Percentiles rank a stretch among this genome's conserved stretches.
Evolutionary conservation across 1,140 invertebrate genomes (phyloP).

Genomic region (Drosophila burlai): DNA sequence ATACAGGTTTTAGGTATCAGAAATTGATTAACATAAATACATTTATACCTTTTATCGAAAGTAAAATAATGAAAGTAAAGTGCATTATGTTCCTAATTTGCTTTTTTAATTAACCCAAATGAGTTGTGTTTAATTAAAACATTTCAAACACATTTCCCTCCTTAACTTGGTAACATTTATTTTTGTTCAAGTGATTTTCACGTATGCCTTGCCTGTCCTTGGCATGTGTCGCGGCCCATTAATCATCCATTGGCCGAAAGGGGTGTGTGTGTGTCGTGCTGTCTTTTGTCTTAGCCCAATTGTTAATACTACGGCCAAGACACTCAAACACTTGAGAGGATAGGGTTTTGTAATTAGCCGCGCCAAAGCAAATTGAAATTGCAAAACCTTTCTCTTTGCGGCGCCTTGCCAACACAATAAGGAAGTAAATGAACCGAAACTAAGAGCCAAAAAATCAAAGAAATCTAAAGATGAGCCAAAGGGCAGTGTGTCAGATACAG

Average conservation of each 20-base stretch:
- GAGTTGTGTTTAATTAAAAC: accelerated
- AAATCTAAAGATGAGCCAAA: slow-evolving; percentile 50
- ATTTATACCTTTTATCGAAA: too few species aligned
- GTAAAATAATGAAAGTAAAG: too few species aligned
- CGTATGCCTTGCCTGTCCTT: slow-evolving; percentile 55
- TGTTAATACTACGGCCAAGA: slow-evolving; percentile 36
- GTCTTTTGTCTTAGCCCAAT: slow-evolving; percentile 60
- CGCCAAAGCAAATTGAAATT: slow-evolving; percentile 63
- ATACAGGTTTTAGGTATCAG: too few species aligned
- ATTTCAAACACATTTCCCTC: not conserved
- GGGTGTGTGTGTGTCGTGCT: slow-evolving; percentile 54
- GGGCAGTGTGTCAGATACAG: slow-evolving; percentile 72
- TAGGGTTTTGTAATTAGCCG: slow-evolving; percentile 65
- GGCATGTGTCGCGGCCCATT: slow-evolving; percentile 73
- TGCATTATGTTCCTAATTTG: too few species aligned
- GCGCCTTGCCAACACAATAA: slow-evolving; percentile 60
- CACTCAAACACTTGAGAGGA: slow-evolving; percentile 15
- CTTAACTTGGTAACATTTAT: too few species aligned
- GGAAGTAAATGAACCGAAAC: slow-evolving; percentile 76
- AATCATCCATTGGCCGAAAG: slow-evolving; percentile 65
- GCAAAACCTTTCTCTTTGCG: slow-evolving; percentile 38
- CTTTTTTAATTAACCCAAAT: not conserved
- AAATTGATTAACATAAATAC: too few species aligned
- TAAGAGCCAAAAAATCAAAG: slow-evolving; percentile 20
- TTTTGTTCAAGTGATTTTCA: slow-evolving; percentile 4